Percentiles rank a stretch among this genome's conserved stretches.
Conservation (phyloP, 1,140 invertebrate genomes). For the Drosophila arawakana region DNA sequence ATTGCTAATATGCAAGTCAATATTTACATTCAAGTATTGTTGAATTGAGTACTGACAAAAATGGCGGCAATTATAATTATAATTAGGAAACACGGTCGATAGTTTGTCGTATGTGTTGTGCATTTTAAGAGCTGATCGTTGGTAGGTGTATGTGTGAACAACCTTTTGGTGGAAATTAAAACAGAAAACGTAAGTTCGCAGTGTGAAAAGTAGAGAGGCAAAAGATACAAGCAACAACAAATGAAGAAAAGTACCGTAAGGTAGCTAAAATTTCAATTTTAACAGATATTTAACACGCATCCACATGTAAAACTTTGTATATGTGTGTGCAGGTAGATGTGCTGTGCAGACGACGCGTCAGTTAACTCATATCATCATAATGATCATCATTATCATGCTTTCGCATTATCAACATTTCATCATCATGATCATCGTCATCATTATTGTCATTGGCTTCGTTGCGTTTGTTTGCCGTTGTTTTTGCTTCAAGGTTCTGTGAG, state of each 20-base stretch:
- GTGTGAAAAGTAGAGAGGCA: constrained; percentile 59
- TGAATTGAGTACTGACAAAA: constrained; percentile 22
- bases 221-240: constrained; percentile 10
- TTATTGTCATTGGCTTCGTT: constrained; percentile 18
- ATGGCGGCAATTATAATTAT: constrained; percentile 61
- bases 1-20: constrained; percentile 69
- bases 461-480: constrained; percentile 76
- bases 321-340: constrained; percentile 13
- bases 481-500: constrained; percentile 77
- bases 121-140: constrained; percentile 40
- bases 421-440: constrained; percentile 25
- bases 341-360: constrained; percentile 37
- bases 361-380: constrained; percentile 57
- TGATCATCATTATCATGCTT: constrained; percentile 28
- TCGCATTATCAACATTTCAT: constrained; percentile 40
- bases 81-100: constrained; percentile 45
- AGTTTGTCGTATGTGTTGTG: constrained; percentile 38
- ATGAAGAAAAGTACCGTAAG: constrained; percentile 63
- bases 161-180: constrained; percentile 55
- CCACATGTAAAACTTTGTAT: constrained; percentile 38
- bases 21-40: constrained; percentile 31
- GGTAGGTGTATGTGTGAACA: constrained; percentile 42
- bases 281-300: constrained; percentile 71
- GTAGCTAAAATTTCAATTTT: constrained; percentile 66
- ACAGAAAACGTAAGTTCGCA: constrained; percentile 64